Evolutionary conservation across 2,888 invertebrate species (phyloP), one percentile per base, ranked within the genome.

Genomic region (Chrysolina haemoptera): DNA sequence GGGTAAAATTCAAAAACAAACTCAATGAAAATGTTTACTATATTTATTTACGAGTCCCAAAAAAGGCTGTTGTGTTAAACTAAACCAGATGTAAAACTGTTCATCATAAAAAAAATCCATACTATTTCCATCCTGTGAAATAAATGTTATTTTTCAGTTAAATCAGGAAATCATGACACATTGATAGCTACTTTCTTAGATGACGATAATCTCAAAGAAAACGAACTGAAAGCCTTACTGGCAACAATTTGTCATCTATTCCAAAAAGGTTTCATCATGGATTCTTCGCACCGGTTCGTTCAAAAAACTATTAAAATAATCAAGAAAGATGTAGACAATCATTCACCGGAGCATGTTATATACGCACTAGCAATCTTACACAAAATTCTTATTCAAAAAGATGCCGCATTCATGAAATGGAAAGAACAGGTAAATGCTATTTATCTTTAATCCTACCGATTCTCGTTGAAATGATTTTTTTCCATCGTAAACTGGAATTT

Each of bases 231-330:
- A 3, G 76, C 79, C n/a, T 62, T 82, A 11, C 68, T 82, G 3
- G 75, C 75, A 48, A 85, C 84, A 4, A 79, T 87, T 10, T 79
- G 85, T 0, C 85, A 86, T 73, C 75, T 87, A 43, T 80, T 87
- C 48, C 82, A 82, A 77, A 82, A 83, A 76, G 82, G 80, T 11
- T 80, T 78, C 65, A 78, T 85, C 5, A 71, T 78, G 0, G 81
- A 80, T 59, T 79, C 85, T 6, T 71, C 78, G 0, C 75, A 78
- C 20, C 73, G 77, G 55, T 78, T 87, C 65, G 73, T 86, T 46
- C 63, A 75, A 16, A 84, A 84, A 79, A 74, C 84, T 3, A 79
- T 86, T 16, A 68, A 68, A 0, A 81, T 85, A 59, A 71, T 84
- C 12, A 84, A 84, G 76, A 76, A 70, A 16, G 64, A 80, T 12